Base-by-base conservation (phyloP, 2,888 invertebrate genomes). In the Antitype chi region DNA sequence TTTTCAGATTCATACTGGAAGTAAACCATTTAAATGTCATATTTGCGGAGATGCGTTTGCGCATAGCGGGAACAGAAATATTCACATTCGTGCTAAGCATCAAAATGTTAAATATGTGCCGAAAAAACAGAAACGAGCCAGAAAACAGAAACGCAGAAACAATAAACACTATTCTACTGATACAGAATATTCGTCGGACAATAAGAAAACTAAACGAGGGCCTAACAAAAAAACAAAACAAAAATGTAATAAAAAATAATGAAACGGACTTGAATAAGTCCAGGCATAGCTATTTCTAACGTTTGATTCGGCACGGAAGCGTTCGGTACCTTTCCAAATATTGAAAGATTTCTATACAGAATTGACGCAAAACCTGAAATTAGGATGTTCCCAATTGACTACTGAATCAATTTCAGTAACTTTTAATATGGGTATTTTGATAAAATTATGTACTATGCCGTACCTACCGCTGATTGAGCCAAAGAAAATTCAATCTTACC, bases 11-110 rank as follows among this genome's bases (percentile, higher is more conserved):
- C 81, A 81, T 20, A 82, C 82, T 15, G 82, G 82, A 62, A 73
- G 43, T n/a, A 81, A 81, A 59, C 81, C 81, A 47, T 81, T 15
- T 32, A 83, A 76, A 76, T 83, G 83, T 32, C 84, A 83, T 64
- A 80, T 83, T 74, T 83, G 83, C 13, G 76, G 57, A 55, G 84
- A 83, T 32, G 71, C 23, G 1, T 83, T 83, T 74, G 84, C 76
- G 20, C 83, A 83, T 47, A 70, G 70, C n/a, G 83, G 83, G 23
- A 83, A 83, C 59, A 80, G 80, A 74, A 38, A 0, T 52, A 49
- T 84, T 64, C 83, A 83, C 52, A 83, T 83, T 59, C 80, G 80
- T 20, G 23, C 25, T 49, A 55, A 47, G 52, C 83, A 83, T 71
- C 83, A 83, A 69, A 83, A 83, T 74, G n/a, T 28, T 13, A 83